phyloP scores from a whole-genome alignment of 1,140 invertebrate genomes.

The Drosophila mauritiana region DNA sequence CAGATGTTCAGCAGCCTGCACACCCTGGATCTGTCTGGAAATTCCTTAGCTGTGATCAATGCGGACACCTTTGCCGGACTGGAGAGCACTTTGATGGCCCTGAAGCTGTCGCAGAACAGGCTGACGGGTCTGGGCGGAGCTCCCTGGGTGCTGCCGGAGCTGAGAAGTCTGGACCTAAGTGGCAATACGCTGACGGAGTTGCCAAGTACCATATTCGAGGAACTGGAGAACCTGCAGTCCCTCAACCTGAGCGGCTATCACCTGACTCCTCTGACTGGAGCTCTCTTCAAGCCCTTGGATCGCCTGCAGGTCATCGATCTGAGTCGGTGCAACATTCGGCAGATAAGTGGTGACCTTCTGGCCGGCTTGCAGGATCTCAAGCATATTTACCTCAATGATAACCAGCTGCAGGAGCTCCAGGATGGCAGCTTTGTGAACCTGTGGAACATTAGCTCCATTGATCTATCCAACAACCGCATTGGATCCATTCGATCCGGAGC shows the following conservation, averaged over 20 bases:
- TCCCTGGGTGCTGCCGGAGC: slow-evolving; percentile 87
- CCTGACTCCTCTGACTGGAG: slow-evolving; percentile 87
- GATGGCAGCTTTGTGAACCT: slow-evolving; percentile 90
- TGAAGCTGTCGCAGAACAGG: slow-evolving; percentile 92
- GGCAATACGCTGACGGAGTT: slow-evolving; percentile 91
- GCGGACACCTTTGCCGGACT: slow-evolving; percentile 91
- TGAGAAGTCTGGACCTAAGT: slow-evolving; percentile 91
- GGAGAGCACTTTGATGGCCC: slow-evolving; percentile 89
- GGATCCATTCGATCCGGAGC: slow-evolving; percentile 89
- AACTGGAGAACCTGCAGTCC: slow-evolving; percentile 88
- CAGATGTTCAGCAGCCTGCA: slow-evolving; percentile 90
- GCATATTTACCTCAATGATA: slow-evolving; percentile 88
- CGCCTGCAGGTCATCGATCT: slow-evolving; percentile 89
- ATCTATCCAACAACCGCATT: slow-evolving; percentile 92
- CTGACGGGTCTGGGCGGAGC: slow-evolving; percentile 88
- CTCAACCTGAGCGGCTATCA: slow-evolving; percentile 93
- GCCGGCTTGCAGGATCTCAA: slow-evolving; percentile 88
- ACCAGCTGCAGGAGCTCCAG: slow-evolving; percentile 89
- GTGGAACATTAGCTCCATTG: slow-evolving; percentile 89
- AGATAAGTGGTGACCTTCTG: slow-evolving; percentile 89
- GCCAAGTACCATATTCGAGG: slow-evolving; percentile 88
- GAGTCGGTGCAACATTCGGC: slow-evolving; percentile 89
- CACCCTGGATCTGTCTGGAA: slow-evolving; percentile 91
- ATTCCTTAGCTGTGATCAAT: slow-evolving; percentile 89
- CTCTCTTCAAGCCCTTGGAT: slow-evolving; percentile 87